Evolutionary conservation across 2,797 vertebrate species (phyloP), one percentile per base, ranked within the genome.

Genomic region (Chelon labrosus): DNA sequence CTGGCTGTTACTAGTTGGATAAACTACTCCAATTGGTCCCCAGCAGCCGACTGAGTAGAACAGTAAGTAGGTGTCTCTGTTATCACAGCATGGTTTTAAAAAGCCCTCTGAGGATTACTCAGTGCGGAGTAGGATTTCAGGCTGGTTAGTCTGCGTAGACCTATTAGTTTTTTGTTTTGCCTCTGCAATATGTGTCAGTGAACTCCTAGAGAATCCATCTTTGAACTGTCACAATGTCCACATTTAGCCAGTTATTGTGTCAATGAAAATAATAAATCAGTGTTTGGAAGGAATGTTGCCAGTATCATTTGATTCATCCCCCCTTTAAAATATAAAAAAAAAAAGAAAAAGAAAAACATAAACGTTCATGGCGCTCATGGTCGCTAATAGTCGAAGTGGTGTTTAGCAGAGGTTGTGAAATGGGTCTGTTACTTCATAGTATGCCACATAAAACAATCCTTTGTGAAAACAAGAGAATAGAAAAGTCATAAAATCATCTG

Each of bases 21-120:
- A 92, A 94, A 92, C 88, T 89, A 79, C 89, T 91, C 76, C 80
- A 88, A 89, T 90, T 88, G 81, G 90, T 88, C 86, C 79, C 79
- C 68, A 85, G 85, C 84, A 91, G 86, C 87, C 46, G 63, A 71
- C 78, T 53, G 37, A 17, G 70, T 70, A 91, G 94, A 96, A 77
- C 88, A 84, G 83, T 88, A 73, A 88, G 87, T 77, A 89, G 75
- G 85, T 90, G 83, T 88, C 86, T 86, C 82, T 88, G 85, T 90
- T 86, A 92, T 90, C 86, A 80, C 83, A 88, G 87, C 53, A 44
- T 56, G 68, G 61, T 75, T 91, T 90, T 90, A 80, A 86, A 83
- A 82, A 80, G 77, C 49, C 84, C 79, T 52, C 77, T 55, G 87
- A 85, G 83, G 74, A 89, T 84, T 78, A 73, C 46, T 77, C 72